These are phyloP conservation scores for Drosophila sp. DNA, from an alignment of 1,140 invertebrate species.

Conservation along the genomic window DNA sequence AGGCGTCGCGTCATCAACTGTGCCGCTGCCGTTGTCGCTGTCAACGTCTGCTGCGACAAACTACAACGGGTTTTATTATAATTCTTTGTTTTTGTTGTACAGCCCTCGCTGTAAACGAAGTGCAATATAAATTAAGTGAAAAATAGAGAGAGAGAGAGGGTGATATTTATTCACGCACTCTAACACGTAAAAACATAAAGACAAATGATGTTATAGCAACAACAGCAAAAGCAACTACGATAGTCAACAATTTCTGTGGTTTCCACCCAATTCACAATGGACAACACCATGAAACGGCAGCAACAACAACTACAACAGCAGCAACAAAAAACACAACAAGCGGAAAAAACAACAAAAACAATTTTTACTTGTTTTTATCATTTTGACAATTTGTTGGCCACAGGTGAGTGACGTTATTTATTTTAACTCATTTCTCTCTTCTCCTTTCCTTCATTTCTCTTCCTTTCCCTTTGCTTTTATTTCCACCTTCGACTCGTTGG, in stretches of 20 bases:
- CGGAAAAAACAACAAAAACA: conserved; percentile 41
- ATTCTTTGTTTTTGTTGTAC: conserved; percentile 20
- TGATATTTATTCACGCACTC: conserved; percentile 32
- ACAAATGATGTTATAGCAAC: conserved; percentile 42
- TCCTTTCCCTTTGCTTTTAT: neutral
- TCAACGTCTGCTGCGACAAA: conserved; percentile 12
- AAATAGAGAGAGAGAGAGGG: conserved; percentile 25
- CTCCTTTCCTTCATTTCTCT: neutral
- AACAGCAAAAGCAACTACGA: neutral
- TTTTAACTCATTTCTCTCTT: conserved; percentile 4
- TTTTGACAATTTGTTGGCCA: conserved; percentile 67
- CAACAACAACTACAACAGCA: conserved; percentile 29
- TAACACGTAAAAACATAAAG: conserved; percentile 23
- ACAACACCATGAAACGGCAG: conserved; percentile 53
- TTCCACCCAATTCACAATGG: conserved; percentile 24
- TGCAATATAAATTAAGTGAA: conserved; percentile 74
- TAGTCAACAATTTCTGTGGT: conserved; percentile 12
- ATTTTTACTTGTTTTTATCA: conserved; percentile 55
- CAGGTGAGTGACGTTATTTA: conserved; percentile 57
- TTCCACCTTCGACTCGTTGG: neutral
- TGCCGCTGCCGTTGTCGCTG: conserved; percentile 1
- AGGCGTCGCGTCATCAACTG: conserved; percentile 19
- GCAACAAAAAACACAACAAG: conserved; percentile 35
- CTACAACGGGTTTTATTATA: conserved; percentile 25
- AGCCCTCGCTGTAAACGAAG: conserved; percentile 56